Evolutionary conservation across 2,113 vertebrate species (phyloP).

Genomic region (Myotis brandtii): DNA sequence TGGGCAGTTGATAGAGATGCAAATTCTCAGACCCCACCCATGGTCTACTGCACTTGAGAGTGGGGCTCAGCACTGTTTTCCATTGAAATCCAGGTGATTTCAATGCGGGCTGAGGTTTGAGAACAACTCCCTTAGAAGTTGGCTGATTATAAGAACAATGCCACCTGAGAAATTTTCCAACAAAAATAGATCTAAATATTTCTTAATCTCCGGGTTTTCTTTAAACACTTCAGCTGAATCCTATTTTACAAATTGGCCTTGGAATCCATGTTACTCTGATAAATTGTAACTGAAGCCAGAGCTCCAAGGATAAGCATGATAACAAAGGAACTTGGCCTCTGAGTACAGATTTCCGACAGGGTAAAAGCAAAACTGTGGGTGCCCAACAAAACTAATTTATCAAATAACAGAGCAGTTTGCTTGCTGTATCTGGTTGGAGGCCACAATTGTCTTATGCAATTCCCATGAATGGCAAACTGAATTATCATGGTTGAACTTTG

Average conservation of each 20-base stretch:
- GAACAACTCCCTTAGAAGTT: background rate
- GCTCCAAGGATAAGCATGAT: conserved; percentile 2
- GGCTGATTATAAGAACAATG: background rate
- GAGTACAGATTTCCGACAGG: conserved; percentile 20
- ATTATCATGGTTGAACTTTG: conserved; percentile 62
- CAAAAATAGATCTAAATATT: background rate
- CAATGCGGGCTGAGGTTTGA: background rate
- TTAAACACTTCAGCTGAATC: conserved; percentile 17
- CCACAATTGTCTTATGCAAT: conserved; percentile 73
- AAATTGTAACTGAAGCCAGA: conserved; percentile 9
- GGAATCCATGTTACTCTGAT: conserved; percentile 8
- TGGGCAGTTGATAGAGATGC: background rate
- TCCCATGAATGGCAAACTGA: conserved; percentile 62
- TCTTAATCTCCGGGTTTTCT: background rate
- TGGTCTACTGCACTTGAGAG: too few relatives aligned
- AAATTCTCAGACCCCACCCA: background rate
- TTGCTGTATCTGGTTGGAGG: conserved; percentile 72
- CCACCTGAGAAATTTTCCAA: background rate
- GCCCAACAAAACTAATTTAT: conserved; percentile 52
- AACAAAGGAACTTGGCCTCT: conserved; percentile 54
- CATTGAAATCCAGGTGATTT: background rate
- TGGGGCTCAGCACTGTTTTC: accelerated
- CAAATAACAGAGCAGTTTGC: conserved; percentile 64
- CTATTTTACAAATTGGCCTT: conserved; percentile 36
- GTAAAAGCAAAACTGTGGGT: conserved; percentile 56